Evolutionary conservation across 2,113 vertebrate species (phyloP).

Genomic region (Cervus canadensis): DNA sequence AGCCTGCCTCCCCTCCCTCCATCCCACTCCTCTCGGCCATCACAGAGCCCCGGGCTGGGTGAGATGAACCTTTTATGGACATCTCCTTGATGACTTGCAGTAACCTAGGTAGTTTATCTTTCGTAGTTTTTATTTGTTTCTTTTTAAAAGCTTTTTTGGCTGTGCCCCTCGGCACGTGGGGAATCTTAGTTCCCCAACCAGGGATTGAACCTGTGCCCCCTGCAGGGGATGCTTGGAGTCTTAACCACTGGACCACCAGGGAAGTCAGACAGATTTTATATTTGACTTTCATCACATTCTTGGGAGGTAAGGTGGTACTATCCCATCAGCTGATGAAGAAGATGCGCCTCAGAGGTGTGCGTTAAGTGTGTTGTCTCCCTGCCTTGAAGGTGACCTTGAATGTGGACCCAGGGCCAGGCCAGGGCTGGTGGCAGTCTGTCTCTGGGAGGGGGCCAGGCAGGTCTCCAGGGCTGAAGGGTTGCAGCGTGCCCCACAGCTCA

Average conservation of each 20-base stretch:
- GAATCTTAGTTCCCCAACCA: neutral
- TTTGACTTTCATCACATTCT: neutral
- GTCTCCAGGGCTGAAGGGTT: neutral
- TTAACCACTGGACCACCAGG: neutral
- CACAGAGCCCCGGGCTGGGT: neutral
- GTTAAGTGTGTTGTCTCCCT: neutral
- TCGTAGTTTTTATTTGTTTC: neutral
- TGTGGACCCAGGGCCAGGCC: neutral
- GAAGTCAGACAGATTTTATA: neutral
- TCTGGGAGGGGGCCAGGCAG: neutral
- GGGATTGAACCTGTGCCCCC: neutral
- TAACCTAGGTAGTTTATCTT: neutral
- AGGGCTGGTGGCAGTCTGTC: neutral
- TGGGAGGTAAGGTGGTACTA: neutral
- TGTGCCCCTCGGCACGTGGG: rapidly evolving
- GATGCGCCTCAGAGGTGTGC: neutral
- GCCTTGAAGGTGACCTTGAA: neutral
- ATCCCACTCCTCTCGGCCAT: neutral
- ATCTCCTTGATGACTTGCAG: neutral
- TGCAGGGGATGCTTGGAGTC: neutral
- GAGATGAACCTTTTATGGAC: neutral
- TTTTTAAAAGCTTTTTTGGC: neutral
- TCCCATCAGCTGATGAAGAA: neutral
- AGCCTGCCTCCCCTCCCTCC: neutral
- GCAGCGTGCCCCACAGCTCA: neutral